phyloP scores from a whole-genome alignment of 2,797 vertebrate genomes.

The Prunella strophiata region DNA sequence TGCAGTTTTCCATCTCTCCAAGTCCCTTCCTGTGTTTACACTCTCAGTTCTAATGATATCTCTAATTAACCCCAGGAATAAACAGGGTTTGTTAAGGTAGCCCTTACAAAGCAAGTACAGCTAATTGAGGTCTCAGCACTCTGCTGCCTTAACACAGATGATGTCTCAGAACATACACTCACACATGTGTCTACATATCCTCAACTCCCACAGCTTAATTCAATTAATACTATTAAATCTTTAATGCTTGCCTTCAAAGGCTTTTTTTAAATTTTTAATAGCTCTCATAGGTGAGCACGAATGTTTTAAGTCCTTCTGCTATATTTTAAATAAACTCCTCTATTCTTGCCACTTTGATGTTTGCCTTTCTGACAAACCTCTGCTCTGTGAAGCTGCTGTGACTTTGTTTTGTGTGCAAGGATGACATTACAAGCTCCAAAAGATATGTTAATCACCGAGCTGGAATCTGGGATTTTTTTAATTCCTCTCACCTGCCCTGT shows the following conservation, averaged over 20 bases:
- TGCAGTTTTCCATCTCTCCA: neutral
- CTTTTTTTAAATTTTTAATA: constrained; percentile 29
- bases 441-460: constrained; percentile 35
- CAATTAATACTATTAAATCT: constrained; percentile 69
- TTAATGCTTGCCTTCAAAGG: constrained; percentile 68
- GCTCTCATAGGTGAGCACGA: constrained; percentile 29
- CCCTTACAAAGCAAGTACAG: neutral
- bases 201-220: constrained; percentile 51
- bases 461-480: constrained; percentile 28
- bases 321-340: constrained; percentile 58
- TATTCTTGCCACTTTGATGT: constrained; percentile 55
- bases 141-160: constrained; percentile 4
- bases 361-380: constrained; percentile 20
- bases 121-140: neutral
- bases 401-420: neutral
- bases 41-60: neutral
- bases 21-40: neutral
- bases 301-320: constrained; percentile 37
- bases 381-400: neutral
- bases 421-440: constrained; percentile 27
- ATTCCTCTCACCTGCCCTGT: constrained; percentile 54
- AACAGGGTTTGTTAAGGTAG: constrained; percentile 10
- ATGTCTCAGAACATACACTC: neutral
- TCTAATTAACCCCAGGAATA: neutral
- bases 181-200: constrained; percentile 60